Evolutionary conservation across 1,140 invertebrate genomes (phyloP), one percentile per base, ranked within the genome.

Genomic region (Drosophila kanapiae): DNA sequence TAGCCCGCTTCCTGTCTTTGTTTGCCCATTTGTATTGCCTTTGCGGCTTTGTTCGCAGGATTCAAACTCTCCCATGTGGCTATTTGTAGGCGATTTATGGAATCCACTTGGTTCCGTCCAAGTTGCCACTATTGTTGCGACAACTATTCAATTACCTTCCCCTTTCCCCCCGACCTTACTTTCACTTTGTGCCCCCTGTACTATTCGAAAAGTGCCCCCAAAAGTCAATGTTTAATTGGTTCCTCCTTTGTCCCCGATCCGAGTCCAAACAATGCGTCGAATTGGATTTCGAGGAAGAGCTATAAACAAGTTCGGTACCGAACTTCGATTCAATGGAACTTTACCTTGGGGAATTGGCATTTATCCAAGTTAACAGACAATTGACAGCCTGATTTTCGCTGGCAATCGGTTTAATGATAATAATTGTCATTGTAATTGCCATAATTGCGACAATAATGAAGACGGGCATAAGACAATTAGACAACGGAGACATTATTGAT

Each of bases 31-130:
- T 38, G 35, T 38, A 77, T 77, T 68, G 75, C 75, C 48, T 77
- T 77, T 38, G 75, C 42, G 74, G 74, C 56, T 61, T 69, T 77
- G 75, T 77, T 77, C 54, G 68, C 58, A 42, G 54, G 31, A 57
- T 62, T 72, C 40, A 70, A 84, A 68, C 57, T 49, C 75, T 80
- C 76, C 75, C 75, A 85, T 77, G 57, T 68, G 56, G 38, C 47
- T 78, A 49, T 78, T 74, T 75, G 79, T 70, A 58, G 78, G 69
- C 79, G 68, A 78, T 77, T 77, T 77, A 77, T 77, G 48, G 63
- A 71, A 74, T 53, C 63, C 49, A 65, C 77, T 59, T 56, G 61
- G 35, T 60, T 38, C 47, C 45, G 35, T 61, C 35, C 48, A 64
- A 78, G 70, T 82, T 78, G 59, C 37, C 64, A 59, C 56, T 58